Percentiles rank a stretch among this genome's conserved stretches.
Evolutionary conservation across 2,888 invertebrate species (phyloP).

Genomic region (Rhingia rostrata): DNA sequence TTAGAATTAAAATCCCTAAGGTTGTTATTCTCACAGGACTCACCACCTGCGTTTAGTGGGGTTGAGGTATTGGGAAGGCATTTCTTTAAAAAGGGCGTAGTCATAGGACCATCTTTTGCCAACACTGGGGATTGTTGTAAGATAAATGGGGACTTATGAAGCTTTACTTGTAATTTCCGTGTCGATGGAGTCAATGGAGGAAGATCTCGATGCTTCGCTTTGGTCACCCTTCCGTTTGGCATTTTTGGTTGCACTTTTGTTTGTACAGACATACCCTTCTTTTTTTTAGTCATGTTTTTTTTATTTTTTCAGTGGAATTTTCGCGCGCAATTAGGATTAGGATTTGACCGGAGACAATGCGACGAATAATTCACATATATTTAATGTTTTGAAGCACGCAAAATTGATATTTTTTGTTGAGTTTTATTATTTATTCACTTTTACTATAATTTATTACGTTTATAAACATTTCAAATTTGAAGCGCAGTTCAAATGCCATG

Average conservation of each 20-base stretch:
- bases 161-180: neutral
- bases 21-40: neutral
- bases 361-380: too few relatives aligned
- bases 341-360: too few relatives aligned
- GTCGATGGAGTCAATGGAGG: neutral
- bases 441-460: neutral
- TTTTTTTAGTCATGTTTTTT: constrained; percentile 41
- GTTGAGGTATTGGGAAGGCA: constrained; percentile 33
- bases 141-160: neutral
- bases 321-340: constrained; percentile 8
- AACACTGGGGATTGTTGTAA: too few relatives aligned
- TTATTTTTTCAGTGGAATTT: neutral
- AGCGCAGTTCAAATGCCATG: neutral
- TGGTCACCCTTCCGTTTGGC: constrained; percentile 15
- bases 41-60: neutral
- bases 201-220: constrained; percentile 4
- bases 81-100: constrained; percentile 1
- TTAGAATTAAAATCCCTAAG: neutral
- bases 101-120: neutral
- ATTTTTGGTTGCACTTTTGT: neutral
- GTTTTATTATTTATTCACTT: too few relatives aligned
- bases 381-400: too few relatives aligned
- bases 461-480: neutral
- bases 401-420: too few relatives aligned
- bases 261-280: neutral